These are phyloP conservation scores for Pterostichus madidus DNA, from an alignment of 2,888 invertebrate genomes.

Conservation along the genomic window DNA sequence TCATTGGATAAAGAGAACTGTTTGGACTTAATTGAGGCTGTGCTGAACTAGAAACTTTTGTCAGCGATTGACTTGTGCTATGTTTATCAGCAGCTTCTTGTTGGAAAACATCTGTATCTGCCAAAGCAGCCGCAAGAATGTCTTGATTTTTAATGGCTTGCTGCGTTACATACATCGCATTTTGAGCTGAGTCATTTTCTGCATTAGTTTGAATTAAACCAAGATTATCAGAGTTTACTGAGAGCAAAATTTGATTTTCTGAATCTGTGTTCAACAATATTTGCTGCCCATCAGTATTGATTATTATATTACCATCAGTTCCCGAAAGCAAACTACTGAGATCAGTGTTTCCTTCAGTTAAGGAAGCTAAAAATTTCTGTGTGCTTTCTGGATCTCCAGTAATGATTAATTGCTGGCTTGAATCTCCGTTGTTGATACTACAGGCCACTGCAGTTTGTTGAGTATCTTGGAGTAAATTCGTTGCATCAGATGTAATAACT, in stretches of 20 bases:
- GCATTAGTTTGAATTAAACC: slow-evolving; percentile 68
- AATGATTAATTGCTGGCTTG: slow-evolving; percentile 75
- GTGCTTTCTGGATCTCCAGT: slow-evolving; percentile 76
- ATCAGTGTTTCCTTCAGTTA: slow-evolving; percentile 76
- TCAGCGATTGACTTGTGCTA: slow-evolving; percentile 73
- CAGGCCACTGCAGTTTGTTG: slow-evolving; percentile 71
- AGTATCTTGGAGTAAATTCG: slow-evolving; percentile 63
- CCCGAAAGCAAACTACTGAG: slow-evolving; percentile 75
- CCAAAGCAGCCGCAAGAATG: slow-evolving; percentile 87
- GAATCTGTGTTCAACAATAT: slow-evolving; percentile 76
- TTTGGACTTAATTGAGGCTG: slow-evolving; percentile 81
- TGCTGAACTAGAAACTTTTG: slow-evolving; percentile 75
- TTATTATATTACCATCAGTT: slow-evolving; percentile 76
- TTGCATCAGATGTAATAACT: slow-evolving; percentile 65
- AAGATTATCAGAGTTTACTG: slow-evolving; percentile 71
- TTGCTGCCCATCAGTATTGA: slow-evolving; percentile 78
- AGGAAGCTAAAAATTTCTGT: slow-evolving; percentile 76
- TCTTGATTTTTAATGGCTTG: slow-evolving; percentile 80
- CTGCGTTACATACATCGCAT: slow-evolving; percentile 74
- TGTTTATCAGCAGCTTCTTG: slow-evolving; percentile 75
- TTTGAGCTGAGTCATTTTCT: slow-evolving; percentile 71
- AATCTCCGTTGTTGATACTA: slow-evolving; percentile 71
- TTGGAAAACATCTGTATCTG: slow-evolving; percentile 87
- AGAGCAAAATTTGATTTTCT: slow-evolving; percentile 73
- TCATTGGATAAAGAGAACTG: slow-evolving; percentile 81